phyloP scores from a whole-genome alignment of 92 coral and sea anemone species.

The Epizoanthus ramosus region DNA sequence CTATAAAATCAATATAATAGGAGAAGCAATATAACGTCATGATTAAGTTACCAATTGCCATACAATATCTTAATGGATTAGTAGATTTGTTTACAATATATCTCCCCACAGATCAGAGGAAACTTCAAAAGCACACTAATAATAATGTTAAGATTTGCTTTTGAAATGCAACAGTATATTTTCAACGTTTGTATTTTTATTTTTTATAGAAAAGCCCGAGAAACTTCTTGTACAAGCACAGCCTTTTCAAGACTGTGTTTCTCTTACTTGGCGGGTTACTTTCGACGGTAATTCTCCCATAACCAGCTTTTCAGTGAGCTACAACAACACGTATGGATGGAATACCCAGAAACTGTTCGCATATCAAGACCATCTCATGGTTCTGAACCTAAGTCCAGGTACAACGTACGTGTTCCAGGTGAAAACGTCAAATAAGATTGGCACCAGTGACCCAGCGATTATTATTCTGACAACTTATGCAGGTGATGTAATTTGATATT shows the following conservation, averaged over 20 bases:
- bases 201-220: not conserved
- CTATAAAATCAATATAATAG: too few species aligned
- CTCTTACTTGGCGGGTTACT: not conserved
- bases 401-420: not conserved
- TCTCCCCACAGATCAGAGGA: too few species aligned
- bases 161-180: too few species aligned
- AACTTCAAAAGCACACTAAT: too few species aligned
- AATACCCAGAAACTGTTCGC: not conserved
- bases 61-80: too few species aligned
- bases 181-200: too few species aligned
- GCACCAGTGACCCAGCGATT: not conserved
- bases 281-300: too few species aligned
- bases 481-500: not conserved
- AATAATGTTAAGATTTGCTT: too few species aligned
- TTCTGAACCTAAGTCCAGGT: not conserved
- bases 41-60: too few species aligned
- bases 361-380: not conserved
- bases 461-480: not conserved
- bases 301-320: not conserved
- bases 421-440: not conserved
- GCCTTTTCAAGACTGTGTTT: not conserved
- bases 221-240: not conserved
- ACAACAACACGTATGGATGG: not conserved
- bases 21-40: too few species aligned
- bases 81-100: too few species aligned